Evolutionary conservation across 1,140 invertebrate genomes (phyloP).

Genomic region (Trialeurodes vaporariorum): DNA sequence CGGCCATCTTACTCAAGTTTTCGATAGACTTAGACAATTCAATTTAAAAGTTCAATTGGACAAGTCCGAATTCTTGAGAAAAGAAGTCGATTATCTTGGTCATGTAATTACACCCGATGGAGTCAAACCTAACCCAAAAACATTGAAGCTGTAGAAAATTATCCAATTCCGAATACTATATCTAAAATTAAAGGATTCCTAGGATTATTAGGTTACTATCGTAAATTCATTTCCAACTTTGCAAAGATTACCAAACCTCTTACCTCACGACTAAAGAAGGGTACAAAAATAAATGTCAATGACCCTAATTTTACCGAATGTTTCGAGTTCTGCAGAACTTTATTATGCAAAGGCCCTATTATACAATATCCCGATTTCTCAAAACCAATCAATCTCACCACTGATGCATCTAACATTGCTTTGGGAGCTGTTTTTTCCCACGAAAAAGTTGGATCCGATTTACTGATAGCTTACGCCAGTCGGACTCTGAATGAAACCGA

Average conservation of each 20-base stretch:
- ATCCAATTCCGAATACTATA: constrained; percentile 7
- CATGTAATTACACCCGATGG: background rate
- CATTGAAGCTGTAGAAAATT: constrained; percentile 2
- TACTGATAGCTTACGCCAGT: constrained; percentile 28
- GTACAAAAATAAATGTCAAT: background rate
- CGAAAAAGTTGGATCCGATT: constrained; percentile 21
- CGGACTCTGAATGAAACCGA: constrained; percentile 25
- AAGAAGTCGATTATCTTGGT: constrained; percentile 19
- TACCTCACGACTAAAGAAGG: constrained; percentile 21
- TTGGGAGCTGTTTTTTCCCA: constrained; percentile 14
- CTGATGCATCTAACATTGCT: constrained; percentile 18
- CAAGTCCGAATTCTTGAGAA: constrained; percentile 21
- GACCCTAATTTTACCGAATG: constrained; percentile 17
- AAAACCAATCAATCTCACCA: constrained; percentile 25
- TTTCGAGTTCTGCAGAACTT: constrained; percentile 32
- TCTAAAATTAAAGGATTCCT: constrained; percentile 30
- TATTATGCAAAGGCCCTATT: constrained; percentile 29
- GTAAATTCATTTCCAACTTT: constrained; percentile 30
- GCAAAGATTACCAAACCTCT: constrained; percentile 28
- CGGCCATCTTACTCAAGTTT: background rate
- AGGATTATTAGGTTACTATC: constrained; percentile 30
- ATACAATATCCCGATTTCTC: constrained; percentile 22
- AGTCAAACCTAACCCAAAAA: constrained; percentile 5
- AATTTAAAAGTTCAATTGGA: constrained; percentile 5
- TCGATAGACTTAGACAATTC: constrained; percentile 2